A percentile compares a stretch with the other conserved stretches of the same genome.
These are phyloP conservation scores for Corydoras sp. DNA, from an alignment of 2,113 vertebrate species.

Conservation along the genomic window DNA sequence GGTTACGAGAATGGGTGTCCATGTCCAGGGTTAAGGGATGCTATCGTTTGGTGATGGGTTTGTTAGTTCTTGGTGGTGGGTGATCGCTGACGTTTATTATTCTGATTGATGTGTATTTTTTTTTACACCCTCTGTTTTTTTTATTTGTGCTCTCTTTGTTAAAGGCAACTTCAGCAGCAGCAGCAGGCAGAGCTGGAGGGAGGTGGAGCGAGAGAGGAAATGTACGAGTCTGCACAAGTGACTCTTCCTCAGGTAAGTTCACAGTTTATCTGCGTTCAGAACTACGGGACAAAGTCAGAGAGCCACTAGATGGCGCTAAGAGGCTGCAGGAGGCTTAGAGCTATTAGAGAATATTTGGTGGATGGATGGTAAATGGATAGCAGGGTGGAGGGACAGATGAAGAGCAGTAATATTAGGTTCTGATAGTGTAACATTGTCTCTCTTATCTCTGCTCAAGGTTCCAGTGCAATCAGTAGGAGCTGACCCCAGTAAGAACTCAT, in stretches of 20 bases:
- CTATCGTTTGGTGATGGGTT: conserved; percentile 27
- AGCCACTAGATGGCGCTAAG: too few relatives aligned
- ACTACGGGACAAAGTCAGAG: too few relatives aligned
- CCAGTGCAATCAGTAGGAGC: conserved; percentile 71
- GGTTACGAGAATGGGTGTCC: conserved; percentile 37
- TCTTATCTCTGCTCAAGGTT: conserved; percentile 57
- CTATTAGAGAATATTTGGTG: neutral
- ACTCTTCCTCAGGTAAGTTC: conserved; percentile 58
- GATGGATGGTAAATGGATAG: neutral
- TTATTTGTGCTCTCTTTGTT: neutral
- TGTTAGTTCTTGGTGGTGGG: conserved; percentile 29
- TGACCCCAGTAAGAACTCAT: conserved; percentile 70
- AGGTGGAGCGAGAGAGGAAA: conserved; percentile 71
- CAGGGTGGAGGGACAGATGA: neutral
- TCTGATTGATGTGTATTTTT: neutral
- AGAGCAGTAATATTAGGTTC: too few relatives aligned
- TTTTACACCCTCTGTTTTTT: neutral
- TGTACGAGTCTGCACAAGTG: conserved; percentile 65
- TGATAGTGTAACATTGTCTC: neutral
- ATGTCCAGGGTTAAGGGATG: conserved; percentile 40
- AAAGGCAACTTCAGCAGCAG: conserved; percentile 70
- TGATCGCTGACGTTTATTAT: neutral
- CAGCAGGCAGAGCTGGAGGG: conserved; percentile 82
- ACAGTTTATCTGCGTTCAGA: neutral
- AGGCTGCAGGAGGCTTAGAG: too few relatives aligned